These are phyloP conservation scores for Mechanitis messenoides DNA, from an alignment of 2,888 invertebrate genomes.

Conservation along the genomic window DNA sequence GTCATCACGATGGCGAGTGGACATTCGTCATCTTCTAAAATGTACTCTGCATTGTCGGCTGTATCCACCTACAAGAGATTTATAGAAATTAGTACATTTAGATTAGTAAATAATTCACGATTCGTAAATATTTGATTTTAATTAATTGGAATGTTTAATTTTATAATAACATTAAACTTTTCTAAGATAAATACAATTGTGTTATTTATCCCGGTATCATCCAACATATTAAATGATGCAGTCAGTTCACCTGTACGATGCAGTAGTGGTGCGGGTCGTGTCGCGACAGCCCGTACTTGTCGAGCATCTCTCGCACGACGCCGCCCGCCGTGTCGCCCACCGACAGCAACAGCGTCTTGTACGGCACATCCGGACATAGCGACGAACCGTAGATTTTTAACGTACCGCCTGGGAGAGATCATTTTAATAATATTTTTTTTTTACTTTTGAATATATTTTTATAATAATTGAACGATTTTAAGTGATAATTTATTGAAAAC, in stretches of 20 bases:
- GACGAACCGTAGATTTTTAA: constrained; percentile 97
- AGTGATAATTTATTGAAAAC: no score
- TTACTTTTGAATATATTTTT: neutral
- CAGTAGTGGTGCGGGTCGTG: constrained; percentile 95
- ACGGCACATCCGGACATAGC: constrained; percentile 96
- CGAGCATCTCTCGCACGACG: constrained; percentile 96
- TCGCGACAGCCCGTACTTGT: constrained; percentile 95
- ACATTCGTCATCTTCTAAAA: constrained; percentile 98
- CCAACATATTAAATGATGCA: neutral
- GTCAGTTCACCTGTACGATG: constrained; percentile 86
- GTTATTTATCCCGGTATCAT: no score
- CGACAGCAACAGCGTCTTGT: constrained; percentile 96
- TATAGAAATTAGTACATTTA: no score
- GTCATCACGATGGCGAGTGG: constrained; percentile 96
- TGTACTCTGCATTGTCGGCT: constrained; percentile 88
- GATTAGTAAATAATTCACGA: no score
- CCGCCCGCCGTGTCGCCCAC: constrained; percentile 94
- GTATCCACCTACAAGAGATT: constrained; percentile 73
- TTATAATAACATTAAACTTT: no score
- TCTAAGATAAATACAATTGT: no score
- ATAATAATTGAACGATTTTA: no score
- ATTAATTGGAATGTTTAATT: no score
- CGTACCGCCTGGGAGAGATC: constrained; percentile 80
- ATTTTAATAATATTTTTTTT: neutral
- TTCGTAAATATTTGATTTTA: no score